phyloP scores from a whole-genome alignment of 2,797 vertebrate genomes.

The Aulostomus chinensis region DNA sequence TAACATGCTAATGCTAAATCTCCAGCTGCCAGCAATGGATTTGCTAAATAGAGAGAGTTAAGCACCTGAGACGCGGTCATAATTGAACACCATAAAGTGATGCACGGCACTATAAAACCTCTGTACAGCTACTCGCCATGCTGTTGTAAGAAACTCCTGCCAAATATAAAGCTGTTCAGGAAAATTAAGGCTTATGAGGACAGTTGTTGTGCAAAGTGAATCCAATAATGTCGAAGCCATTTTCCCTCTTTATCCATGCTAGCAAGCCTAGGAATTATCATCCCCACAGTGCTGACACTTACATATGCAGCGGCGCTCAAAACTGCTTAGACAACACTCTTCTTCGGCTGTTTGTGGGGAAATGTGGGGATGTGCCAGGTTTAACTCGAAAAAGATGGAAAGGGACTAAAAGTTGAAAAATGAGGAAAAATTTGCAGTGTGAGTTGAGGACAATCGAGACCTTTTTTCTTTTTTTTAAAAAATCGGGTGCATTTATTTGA shows the following conservation, averaged over 20 bases:
- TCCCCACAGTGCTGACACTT: constrained; percentile 61
- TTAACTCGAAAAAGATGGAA: not conserved
- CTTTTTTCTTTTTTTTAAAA: too few species aligned
- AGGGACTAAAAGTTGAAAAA: too few species aligned
- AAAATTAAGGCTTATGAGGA: constrained; percentile 71
- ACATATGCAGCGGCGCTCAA: constrained; percentile 54
- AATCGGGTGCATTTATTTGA: too few species aligned
- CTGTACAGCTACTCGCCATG: constrained; percentile 57
- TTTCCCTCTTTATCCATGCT: constrained; percentile 62
- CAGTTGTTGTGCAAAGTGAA: constrained; percentile 72
- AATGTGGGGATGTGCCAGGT: constrained; percentile 5
- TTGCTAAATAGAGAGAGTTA: constrained; percentile 63
- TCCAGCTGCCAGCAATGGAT: constrained; percentile 65
- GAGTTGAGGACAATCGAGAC: too few species aligned
- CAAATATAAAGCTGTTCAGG: constrained; percentile 68
- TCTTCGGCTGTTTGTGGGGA: constrained; percentile 26
- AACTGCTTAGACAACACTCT: constrained; percentile 32
- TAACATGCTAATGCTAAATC: constrained; percentile 54
- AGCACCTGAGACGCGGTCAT: constrained; percentile 70
- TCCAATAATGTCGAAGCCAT: constrained; percentile 62
- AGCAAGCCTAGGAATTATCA: constrained; percentile 62
- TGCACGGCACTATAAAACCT: constrained; percentile 65
- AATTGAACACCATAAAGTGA: constrained; percentile 71
- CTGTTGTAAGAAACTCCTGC: constrained; percentile 62
- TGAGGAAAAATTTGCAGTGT: too few species aligned